Evolutionary conservation across 2,888 invertebrate genomes (phyloP).

Genomic region (Nasonia oneida): DNA sequence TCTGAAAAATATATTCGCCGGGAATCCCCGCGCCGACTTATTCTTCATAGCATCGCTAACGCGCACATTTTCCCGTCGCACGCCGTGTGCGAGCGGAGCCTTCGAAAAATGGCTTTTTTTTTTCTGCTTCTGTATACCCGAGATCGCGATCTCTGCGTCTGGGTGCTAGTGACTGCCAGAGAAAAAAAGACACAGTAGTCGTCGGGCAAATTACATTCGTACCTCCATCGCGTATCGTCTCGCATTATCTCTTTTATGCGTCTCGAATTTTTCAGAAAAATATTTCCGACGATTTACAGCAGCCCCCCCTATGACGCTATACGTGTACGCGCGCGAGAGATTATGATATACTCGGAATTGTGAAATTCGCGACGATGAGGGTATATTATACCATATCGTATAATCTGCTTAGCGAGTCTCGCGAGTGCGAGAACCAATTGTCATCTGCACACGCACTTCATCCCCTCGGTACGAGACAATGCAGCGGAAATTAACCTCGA

Average conservation of each 20-base stretch:
- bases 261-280: neutral
- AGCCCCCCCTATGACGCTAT: neutral
- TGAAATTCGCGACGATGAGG: neutral
- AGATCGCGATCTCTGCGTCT: no score
- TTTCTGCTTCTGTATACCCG: neutral
- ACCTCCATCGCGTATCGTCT: neutral
- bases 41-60: neutral
- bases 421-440: neutral
- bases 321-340: neutral
- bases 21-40: neutral
- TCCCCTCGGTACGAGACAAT: neutral
- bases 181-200: neutral
- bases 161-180: neutral
- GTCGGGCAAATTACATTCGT: neutral
- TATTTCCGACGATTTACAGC: neutral
- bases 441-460: neutral
- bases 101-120: neutral
- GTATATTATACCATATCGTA: neutral
- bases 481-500: neutral
- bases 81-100: neutral
- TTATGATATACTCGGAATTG: neutral
- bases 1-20: neutral
- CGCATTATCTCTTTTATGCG: neutral
- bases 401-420: neutral
- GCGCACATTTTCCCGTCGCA: neutral